These are phyloP conservation scores for Oxyura jamaicensis DNA, from an alignment of 2,113 vertebrate genomes.

Conservation along the genomic window DNA sequence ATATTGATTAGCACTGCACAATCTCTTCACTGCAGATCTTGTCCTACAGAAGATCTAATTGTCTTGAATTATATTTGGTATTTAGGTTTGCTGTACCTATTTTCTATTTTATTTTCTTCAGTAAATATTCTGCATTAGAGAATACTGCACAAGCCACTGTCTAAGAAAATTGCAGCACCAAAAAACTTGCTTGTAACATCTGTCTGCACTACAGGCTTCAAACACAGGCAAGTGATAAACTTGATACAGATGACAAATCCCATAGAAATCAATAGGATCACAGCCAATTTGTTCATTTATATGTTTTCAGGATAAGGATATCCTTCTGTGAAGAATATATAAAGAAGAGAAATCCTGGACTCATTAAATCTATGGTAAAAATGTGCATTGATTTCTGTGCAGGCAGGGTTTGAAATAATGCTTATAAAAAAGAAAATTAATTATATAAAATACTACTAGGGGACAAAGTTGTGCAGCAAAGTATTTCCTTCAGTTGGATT, in stretches of 20 bases:
- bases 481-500: neutral
- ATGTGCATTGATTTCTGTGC: neutral
- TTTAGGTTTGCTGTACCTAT: constrained; percentile 17
- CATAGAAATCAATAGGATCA: neutral
- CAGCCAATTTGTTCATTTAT: constrained; percentile 4
- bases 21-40: constrained; percentile 38
- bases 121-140: neutral
- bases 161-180: neutral
- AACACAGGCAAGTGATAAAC: neutral
- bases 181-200: neutral
- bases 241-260: neutral
- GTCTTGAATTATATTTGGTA: constrained; percentile 1
- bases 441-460: neutral
- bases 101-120: constrained; percentile 13
- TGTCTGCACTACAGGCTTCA: neutral
- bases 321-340: neutral
- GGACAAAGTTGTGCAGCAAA: neutral
- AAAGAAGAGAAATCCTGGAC: neutral
- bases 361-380: neutral
- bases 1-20: constrained; percentile 62
- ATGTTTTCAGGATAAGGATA: neutral
- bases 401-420: neutral
- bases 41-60: constrained; percentile 51
- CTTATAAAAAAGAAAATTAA: constrained; percentile 2
- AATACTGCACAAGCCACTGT: neutral